Conservation (phyloP, 2,888 invertebrate genomes). For the Metopia argyrocephala region DNA sequence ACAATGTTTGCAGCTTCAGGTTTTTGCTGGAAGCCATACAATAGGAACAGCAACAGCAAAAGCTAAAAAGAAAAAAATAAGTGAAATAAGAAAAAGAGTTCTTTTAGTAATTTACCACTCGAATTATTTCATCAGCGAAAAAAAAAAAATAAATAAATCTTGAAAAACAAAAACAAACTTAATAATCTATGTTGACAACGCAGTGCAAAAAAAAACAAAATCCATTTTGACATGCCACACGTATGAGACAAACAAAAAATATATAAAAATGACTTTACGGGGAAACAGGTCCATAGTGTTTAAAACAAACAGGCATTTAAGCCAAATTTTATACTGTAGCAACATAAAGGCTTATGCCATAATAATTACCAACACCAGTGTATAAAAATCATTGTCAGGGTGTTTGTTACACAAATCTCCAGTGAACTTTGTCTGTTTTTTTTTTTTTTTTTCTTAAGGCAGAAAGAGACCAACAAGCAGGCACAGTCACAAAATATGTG, state of each 20-base stretch:
- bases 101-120: conserved; percentile 57
- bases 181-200: conserved; percentile 13
- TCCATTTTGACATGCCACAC: background rate
- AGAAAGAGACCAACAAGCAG: background rate
- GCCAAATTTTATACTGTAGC: too few relatives aligned
- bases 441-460: too few relatives aligned
- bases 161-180: conserved; percentile 15
- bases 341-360: background rate
- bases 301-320: background rate
- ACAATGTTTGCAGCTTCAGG: conserved; percentile 29
- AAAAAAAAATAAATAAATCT: conserved; percentile 52
- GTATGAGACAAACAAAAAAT: background rate
- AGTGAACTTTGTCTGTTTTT: conserved; percentile 5
- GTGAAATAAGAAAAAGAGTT: conserved; percentile 59
- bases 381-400: background rate
- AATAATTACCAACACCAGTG: background rate
- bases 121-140: conserved; percentile 56
- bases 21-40: conserved; percentile 12
- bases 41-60: background rate
- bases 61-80: background rate
- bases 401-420: background rate
- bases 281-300: conserved; percentile 19
- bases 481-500: background rate
- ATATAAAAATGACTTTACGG: conserved; percentile 17
- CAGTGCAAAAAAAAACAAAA: conserved; percentile 1